Conservation (phyloP, 1,140 invertebrate species). For the Scaptomyza montana region DNA sequence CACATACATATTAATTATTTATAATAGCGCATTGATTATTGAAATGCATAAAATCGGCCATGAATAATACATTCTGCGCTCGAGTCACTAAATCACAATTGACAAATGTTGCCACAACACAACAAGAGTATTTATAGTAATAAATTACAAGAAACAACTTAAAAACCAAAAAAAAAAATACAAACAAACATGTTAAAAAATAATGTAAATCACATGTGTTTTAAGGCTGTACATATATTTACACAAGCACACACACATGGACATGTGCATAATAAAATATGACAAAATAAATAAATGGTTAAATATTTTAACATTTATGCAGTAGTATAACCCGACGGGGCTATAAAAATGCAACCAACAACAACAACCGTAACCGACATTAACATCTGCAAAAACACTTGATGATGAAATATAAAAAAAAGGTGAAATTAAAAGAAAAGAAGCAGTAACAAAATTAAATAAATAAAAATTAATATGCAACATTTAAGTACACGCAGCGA, state of each 20-base stretch:
- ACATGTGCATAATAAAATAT: slow-evolving; percentile 16
- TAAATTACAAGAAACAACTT: slow-evolving; percentile 25
- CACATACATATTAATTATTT: slow-evolving; percentile 42
- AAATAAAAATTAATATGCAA: slow-evolving; percentile 51
- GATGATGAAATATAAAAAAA: slow-evolving; percentile 30
- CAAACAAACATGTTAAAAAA: not conserved
- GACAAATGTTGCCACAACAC: slow-evolving; percentile 30
- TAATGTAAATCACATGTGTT: slow-evolving; percentile 20
- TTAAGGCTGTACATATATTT: not conserved
- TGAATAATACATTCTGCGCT: slow-evolving; percentile 35
- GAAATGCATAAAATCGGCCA: slow-evolving; percentile 34
- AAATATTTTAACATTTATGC: slow-evolving; percentile 53
- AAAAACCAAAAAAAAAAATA: slow-evolving; percentile 6
- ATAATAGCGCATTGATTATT: slow-evolving; percentile 45
- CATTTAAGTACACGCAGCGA: slow-evolving; percentile 22
- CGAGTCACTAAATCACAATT: slow-evolving; percentile 34
- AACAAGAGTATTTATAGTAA: slow-evolving; percentile 30
- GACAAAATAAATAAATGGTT: slow-evolving; percentile 41
- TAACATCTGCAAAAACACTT: slow-evolving; percentile 28
- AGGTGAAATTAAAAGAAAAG: slow-evolving; percentile 15
- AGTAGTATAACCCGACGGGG: not conserved
- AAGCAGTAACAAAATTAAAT: slow-evolving; percentile 2
- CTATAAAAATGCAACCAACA: slow-evolving; percentile 24
- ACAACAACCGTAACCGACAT: not conserved
- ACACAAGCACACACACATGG: not conserved